Conservation (phyloP, 2,113 vertebrate genomes). For the Saccopteryx leptura region DNA sequence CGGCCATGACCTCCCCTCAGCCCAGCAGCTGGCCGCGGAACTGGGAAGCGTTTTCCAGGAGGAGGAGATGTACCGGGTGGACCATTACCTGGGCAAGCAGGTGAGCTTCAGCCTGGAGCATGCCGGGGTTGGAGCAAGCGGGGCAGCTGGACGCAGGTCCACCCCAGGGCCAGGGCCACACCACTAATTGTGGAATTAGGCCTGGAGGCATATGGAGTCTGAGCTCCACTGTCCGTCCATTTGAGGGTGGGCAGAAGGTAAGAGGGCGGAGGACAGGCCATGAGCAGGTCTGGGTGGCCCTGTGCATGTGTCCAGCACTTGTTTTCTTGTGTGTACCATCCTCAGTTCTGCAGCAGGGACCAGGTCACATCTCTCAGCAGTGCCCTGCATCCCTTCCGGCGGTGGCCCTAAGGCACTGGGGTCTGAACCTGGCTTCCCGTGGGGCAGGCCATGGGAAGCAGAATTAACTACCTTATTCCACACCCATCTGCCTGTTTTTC, state of each 20-base stretch:
- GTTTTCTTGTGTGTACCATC: neutral
- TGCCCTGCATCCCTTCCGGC: neutral
- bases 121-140: fast-evolving
- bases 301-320: fast-evolving
- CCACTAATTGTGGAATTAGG: fast-evolving
- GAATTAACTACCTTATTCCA: neutral
- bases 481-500: neutral
- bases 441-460: neutral
- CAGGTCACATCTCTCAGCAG: neutral
- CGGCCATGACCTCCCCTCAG: conserved; percentile 94
- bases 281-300: neutral
- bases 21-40: conserved; percentile 92
- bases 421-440: neutral
- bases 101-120: conserved; percentile 79
- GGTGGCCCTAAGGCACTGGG: neutral
- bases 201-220: fast-evolving
- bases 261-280: neutral
- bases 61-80: conserved; percentile 98
- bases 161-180: fast-evolving
- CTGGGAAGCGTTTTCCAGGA: conserved; percentile 92
- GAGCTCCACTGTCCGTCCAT: fast-evolving
- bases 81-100: conserved; percentile 99
- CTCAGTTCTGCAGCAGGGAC: neutral
- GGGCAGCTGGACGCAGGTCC: too few species aligned
- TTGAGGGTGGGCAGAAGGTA: neutral